Evolutionary conservation across 2,888 invertebrate genomes (phyloP), one percentile per base, ranked within the genome.

Genomic region (Pandemis corylana): DNA sequence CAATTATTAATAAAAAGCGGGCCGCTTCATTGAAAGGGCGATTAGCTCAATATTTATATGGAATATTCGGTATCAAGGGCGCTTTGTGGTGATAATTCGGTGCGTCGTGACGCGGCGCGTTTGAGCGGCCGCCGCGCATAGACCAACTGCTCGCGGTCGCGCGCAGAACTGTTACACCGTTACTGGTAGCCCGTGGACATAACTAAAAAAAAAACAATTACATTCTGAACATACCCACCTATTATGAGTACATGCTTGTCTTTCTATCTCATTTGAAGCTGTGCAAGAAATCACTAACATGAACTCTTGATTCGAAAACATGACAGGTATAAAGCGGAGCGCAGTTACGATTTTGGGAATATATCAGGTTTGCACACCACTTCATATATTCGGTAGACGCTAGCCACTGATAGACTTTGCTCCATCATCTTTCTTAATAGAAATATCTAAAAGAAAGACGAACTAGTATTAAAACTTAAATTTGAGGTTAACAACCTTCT

Each of bases 21-120:
- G 91, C 94, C 93, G 94, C 92, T 91, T 91, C 92, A 93, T 93
- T 94, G 94, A 94, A 94, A 94, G 93, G 93, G 94, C 94, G 94
- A 94, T 94, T 94, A 94, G 94, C 94, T 94, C 94, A 94, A 94
- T 94, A 94, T 94, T 94, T 94, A 94, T 94, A 94, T 94, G 94
- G 94, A 93, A 94, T 94, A 94, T 94, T 93, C 94, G 92, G 93
- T 93, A 93, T 94, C 92, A 94, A 94, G 94, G 94, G 89, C 91
- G 89, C 94, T 93, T 94, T 94, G 94, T 94, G 92, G 86, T 86
- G 87, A 88, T 94, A 94, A 94, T 94, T 94, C 93, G 94, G 93
- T 92, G 90, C 90, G 90, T 90, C 90, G 85, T 94, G 94, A 94
- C 93, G 89, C 83, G 87, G 94, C 94, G 91, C 85, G 87, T 94